Evolutionary conservation across 2,888 invertebrate genomes (phyloP).

Genomic region (Odiellus spinosus): DNA sequence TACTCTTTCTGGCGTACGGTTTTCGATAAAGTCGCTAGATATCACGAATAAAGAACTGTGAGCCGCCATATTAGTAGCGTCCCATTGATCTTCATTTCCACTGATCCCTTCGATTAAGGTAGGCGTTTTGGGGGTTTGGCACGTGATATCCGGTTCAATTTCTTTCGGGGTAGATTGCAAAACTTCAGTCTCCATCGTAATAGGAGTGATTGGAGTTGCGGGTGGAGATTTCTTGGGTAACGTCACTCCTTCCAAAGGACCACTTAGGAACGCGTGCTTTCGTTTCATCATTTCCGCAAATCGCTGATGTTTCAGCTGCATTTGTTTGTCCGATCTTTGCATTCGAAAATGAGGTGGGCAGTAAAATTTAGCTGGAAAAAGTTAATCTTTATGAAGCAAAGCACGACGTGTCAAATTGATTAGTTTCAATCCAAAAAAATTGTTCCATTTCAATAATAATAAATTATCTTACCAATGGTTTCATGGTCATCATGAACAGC

Average conservation of each 20-base stretch:
- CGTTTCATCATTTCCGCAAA: constrained; percentile 16
- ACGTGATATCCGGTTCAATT: not conserved
- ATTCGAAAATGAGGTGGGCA: constrained; percentile 38
- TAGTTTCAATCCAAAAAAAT: too few relatives aligned
- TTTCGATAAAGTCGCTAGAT: constrained; percentile 13
- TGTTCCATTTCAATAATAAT: too few relatives aligned
- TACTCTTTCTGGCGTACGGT: constrained; percentile 53
- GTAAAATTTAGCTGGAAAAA: constrained; percentile 44
- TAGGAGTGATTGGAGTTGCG: not conserved
- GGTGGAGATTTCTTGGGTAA: not conserved
- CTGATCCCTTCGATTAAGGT: not conserved
- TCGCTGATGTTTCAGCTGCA: constrained; percentile 3
- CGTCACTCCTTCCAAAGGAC: constrained; percentile 10
- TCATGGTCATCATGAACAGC: constrained; percentile 34
- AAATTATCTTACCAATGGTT: constrained; percentile 37
- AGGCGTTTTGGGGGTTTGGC: too few relatives aligned
- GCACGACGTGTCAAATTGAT: too few relatives aligned
- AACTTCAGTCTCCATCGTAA: too few relatives aligned
- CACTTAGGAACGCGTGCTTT: constrained; percentile 17
- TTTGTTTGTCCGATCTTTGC: constrained; percentile 21
- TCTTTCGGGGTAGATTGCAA: not conserved
- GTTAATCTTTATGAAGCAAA: not conserved
- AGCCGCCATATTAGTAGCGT: not conserved
- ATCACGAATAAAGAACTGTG: not conserved
- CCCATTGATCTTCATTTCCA: not conserved